Conservation (phyloP, 2,797 vertebrate species). For the Macropus fuliginosus region DNA sequence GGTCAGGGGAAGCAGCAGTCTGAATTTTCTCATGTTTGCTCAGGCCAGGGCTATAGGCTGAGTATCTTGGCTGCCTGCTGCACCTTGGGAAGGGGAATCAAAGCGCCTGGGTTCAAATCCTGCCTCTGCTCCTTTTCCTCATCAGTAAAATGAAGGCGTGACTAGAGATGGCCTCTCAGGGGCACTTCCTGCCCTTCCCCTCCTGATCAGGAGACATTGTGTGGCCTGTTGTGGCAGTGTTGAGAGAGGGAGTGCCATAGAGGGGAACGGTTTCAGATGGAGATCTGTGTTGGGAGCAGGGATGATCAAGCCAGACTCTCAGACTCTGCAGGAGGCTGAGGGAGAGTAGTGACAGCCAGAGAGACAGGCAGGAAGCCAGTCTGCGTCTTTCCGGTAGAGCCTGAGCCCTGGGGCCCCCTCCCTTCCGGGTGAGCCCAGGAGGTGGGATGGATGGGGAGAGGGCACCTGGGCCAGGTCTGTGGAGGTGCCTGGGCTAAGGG, state of each 20-base stretch:
- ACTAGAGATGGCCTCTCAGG: not conserved
- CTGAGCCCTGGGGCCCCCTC: not conserved
- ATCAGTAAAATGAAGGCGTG: not conserved
- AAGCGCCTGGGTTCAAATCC: not conserved
- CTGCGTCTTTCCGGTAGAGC: not conserved
- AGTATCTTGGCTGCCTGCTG: too few relatives aligned
- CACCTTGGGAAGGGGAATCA: not conserved
- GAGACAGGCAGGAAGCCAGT: not conserved
- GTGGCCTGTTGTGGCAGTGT: not conserved
- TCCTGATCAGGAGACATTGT: not conserved
- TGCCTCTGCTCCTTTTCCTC: not conserved
- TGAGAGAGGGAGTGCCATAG: not conserved
- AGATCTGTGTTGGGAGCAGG: not conserved
- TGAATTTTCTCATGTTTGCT: not conserved
- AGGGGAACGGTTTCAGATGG: too few relatives aligned
- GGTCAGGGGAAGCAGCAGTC: too few relatives aligned
- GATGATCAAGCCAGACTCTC: not conserved
- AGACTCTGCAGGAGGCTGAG: not conserved
- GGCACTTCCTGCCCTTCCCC: not conserved
- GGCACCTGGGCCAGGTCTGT: not conserved
- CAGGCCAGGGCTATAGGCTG: not conserved
- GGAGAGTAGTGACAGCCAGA: not conserved
- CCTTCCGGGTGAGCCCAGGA: not conserved
- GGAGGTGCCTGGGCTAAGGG: not conserved
- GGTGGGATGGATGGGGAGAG: not conserved